phyloP scores from a whole-genome alignment of 2,797 vertebrate genomes.

The Sitta carolinensis region DNA sequence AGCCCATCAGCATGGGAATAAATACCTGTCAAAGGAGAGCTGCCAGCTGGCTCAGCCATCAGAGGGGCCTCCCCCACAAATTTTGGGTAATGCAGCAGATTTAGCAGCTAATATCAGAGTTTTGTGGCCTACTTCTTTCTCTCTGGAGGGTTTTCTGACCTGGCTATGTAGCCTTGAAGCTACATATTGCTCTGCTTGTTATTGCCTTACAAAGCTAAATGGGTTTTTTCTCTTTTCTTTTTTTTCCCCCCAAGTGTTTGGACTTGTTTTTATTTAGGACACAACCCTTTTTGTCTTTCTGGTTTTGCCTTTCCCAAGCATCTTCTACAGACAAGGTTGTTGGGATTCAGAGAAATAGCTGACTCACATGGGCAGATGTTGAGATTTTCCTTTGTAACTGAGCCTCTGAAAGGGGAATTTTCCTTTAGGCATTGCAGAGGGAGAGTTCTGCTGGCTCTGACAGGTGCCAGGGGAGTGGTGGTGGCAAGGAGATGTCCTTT shows the following conservation, averaged over 20 bases:
- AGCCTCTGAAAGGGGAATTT: neutral
- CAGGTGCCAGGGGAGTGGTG: neutral
- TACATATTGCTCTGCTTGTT: slow-evolving; percentile 7
- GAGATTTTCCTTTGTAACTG: neutral
- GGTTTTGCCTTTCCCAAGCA: neutral
- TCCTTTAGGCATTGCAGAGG: slow-evolving; percentile 18
- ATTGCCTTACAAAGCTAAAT: neutral
- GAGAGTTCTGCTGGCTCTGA: neutral
- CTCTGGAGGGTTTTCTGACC: slow-evolving; percentile 30
- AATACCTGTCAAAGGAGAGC: neutral
- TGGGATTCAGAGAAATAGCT: neutral
- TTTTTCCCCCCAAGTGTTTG: neutral
- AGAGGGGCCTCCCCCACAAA: neutral
- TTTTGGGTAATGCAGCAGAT: neutral
- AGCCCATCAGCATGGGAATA: neutral
- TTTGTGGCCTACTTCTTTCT: slow-evolving; percentile 9
- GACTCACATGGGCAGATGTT: neutral
- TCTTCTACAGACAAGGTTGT: neutral
- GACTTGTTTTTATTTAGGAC: slow-evolving; percentile 9
- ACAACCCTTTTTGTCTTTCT: neutral
- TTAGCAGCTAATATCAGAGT: neutral
- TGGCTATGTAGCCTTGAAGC: neutral
- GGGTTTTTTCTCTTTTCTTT: neutral
- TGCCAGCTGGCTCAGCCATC: neutral
- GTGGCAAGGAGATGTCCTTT: neutral